phyloP scores from a whole-genome alignment of 2,113 vertebrate species.

The Thermophis baileyi region DNA sequence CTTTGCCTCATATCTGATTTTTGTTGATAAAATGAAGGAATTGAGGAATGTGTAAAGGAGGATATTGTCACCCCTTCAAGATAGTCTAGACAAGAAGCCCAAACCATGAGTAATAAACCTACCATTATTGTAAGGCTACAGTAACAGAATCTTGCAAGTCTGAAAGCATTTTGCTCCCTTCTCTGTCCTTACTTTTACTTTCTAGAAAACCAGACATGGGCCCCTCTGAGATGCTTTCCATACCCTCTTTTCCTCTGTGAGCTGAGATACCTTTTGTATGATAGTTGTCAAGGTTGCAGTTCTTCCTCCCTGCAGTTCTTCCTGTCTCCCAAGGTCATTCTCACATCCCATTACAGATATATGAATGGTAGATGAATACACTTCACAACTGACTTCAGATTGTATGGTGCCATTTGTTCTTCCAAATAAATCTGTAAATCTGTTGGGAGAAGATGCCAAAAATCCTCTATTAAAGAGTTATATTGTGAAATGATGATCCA shows the following conservation, averaged over 20 bases:
- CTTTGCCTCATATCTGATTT: background rate
- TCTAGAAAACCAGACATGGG: background rate
- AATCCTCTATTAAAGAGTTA: background rate
- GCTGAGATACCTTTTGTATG: background rate
- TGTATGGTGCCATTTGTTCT: background rate
- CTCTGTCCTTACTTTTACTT: background rate
- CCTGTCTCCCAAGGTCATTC: background rate
- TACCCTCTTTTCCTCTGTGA: background rate
- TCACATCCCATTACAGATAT: background rate
- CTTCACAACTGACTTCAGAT: background rate
- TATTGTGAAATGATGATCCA: background rate
- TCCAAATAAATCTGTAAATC: background rate
- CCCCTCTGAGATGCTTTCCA: background rate
- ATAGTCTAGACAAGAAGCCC: background rate
- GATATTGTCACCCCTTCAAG: background rate
- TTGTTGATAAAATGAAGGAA: background rate
- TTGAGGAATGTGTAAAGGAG: fast-evolving
- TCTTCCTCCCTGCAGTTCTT: background rate
- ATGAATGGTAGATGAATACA: background rate
- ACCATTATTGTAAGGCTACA: background rate
- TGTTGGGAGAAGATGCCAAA: background rate
- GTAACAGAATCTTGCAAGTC: background rate
- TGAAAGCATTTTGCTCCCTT: background rate
- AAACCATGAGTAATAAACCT: background rate
- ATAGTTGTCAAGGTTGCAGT: background rate